Evolutionary conservation across 2,888 invertebrate species (phyloP).

Genomic region (Cremastinae sp.): DNA sequence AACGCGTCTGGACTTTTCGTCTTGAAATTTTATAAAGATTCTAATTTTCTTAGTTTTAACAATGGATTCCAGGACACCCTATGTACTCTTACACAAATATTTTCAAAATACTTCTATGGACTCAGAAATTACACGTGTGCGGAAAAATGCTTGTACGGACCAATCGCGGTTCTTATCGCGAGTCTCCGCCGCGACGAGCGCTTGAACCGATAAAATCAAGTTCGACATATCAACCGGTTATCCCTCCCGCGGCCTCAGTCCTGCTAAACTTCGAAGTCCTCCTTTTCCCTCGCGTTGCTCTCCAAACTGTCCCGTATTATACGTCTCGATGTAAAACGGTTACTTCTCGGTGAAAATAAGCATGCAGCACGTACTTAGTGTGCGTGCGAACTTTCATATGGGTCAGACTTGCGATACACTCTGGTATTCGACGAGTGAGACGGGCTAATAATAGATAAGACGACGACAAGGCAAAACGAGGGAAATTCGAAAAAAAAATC

Average conservation of each 20-base stretch:
- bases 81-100: constrained; percentile 1
- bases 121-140: constrained; percentile 8
- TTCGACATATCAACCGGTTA: constrained; percentile 65
- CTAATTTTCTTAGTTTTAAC: too few species aligned
- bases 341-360: constrained; percentile 26
- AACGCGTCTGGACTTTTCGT: too few species aligned
- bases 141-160: constrained; percentile 40
- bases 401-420: constrained; percentile 65
- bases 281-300: constrained; percentile 27
- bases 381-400: constrained; percentile 47
- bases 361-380: background rate
- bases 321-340: constrained; percentile 50
- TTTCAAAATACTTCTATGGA: background rate
- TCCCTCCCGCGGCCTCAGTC: constrained; percentile 49
- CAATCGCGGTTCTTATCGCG: constrained; percentile 52
- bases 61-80: too few species aligned
- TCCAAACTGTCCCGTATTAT: constrained; percentile 32
- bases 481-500: constrained; percentile 1
- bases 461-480: constrained; percentile 45
- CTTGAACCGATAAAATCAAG: constrained; percentile 61
- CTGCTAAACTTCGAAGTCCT: constrained; percentile 30
- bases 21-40: too few species aligned
- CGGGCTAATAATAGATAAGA: constrained; percentile 65
- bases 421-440: constrained; percentile 60
- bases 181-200: constrained; percentile 46